Conservation (phyloP, 2,888 invertebrate species). For the Microctonus hyperodae region DNA sequence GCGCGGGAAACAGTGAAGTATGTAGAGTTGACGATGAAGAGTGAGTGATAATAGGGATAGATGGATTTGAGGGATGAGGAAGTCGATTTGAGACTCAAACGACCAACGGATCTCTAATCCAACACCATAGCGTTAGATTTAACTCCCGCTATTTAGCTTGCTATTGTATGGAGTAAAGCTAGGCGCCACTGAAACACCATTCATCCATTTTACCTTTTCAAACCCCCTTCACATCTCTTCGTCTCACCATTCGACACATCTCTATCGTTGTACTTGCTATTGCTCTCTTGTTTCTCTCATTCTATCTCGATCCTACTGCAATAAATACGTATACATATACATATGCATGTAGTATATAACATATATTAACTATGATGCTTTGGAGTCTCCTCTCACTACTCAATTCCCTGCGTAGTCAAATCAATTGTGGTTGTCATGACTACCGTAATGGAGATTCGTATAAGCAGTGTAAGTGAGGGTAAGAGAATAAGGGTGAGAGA, state of each 20-base stretch:
- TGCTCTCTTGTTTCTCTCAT: conserved; percentile 6
- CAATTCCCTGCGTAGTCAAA: conserved; percentile 53
- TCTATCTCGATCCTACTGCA: conserved; percentile 12
- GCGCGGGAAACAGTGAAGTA: conserved; percentile 44
- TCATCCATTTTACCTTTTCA: conserved; percentile 24
- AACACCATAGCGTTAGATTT: conserved; percentile 51
- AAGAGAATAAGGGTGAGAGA: conserved; percentile 36
- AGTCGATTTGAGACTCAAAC: conserved; percentile 47
- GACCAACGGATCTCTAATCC: conserved; percentile 60
- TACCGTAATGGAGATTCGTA: conserved; percentile 60
- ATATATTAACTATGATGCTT: not conserved
- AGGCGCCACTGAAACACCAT: conserved; percentile 37
- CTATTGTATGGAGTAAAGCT: conserved; percentile 58
- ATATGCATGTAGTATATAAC: no score
- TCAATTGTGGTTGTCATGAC: conserved; percentile 62
- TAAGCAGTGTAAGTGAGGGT: not conserved
- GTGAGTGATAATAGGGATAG: conserved; percentile 10
- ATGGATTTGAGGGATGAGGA: conserved; percentile 41
- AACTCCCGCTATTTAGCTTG: conserved; percentile 58
- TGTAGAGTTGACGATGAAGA: conserved; percentile 1
- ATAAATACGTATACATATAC: not conserved
- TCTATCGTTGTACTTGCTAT: conserved; percentile 17
- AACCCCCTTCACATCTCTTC: conserved; percentile 19
- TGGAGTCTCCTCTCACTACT: conserved; percentile 37
- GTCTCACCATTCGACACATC: conserved; percentile 29